These are phyloP conservation scores for Halichondria panicea DNA, from an alignment of 37 sponge, comb jelly and placozoan species.

Conservation along the genomic window DNA sequence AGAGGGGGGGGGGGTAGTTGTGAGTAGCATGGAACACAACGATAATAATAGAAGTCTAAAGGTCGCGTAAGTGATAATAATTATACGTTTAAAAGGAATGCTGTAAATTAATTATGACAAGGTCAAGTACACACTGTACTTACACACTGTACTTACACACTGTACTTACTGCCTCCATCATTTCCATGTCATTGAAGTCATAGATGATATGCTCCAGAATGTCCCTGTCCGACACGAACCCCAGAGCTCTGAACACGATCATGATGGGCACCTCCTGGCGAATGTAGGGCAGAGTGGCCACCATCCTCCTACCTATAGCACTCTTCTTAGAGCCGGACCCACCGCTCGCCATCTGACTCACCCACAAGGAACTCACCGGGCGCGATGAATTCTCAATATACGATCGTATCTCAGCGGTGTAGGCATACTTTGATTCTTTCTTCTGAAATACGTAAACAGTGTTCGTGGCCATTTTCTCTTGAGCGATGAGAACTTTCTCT, in stretches of 20 bases:
- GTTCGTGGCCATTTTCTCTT: constrained; percentile 99
- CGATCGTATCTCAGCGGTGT: constrained; percentile 97
- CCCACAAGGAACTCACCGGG: constrained; percentile 97
- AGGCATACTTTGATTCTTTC: constrained; percentile 99
- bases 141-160: constrained; percentile 6
- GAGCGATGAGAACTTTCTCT: constrained; percentile 98
- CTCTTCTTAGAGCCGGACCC: constrained; percentile 85
- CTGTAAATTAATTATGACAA: not conserved
- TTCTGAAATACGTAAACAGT: constrained; percentile 97
- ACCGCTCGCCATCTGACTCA: constrained; percentile 95
- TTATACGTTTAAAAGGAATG: not conserved
- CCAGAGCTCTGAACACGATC: constrained; percentile 98
- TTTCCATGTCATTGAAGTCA: constrained; percentile 98
- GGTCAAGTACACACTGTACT: not conserved
- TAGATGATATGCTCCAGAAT: constrained; percentile 99
- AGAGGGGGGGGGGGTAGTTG: not conserved
- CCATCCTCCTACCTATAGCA: constrained; percentile 93
- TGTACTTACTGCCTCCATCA: constrained; percentile 96
- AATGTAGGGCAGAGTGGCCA: constrained; percentile 97
- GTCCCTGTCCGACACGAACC: constrained; percentile 98
- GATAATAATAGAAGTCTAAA: not conserved
- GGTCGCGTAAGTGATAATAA: not conserved
- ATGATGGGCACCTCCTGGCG: constrained; percentile 98
- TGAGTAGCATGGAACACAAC: not conserved
- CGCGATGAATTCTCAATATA: constrained; percentile 99